phyloP scores from a whole-genome alignment of 1,140 invertebrate species.

The Monomorium pharaonis region DNA sequence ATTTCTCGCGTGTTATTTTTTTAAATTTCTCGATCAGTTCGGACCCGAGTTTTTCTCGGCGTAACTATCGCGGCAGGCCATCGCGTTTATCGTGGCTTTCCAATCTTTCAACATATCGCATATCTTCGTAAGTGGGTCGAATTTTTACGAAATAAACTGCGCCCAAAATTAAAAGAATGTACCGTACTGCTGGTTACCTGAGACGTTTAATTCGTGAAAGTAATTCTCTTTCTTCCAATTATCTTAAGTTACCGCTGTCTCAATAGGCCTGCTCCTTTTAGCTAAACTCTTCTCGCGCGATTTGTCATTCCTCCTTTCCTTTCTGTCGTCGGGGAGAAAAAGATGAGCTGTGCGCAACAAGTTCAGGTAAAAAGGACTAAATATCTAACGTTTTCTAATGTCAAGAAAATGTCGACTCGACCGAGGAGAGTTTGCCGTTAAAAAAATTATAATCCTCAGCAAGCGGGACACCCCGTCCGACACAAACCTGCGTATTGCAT shows the following conservation, averaged over 20 bases:
- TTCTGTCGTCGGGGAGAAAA: too few relatives aligned
- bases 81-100: background rate
- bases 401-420: background rate
- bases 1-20: background rate
- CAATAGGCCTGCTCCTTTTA: too few relatives aligned
- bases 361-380: too few relatives aligned
- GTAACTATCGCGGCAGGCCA: background rate
- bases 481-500: conserved; percentile 24
- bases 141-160: background rate
- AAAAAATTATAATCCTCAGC: background rate
- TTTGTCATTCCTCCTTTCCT: too few relatives aligned
- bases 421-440: background rate
- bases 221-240: background rate
- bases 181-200: background rate
- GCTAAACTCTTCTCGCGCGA: too few relatives aligned
- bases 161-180: background rate
- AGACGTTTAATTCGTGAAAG: background rate
- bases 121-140: background rate
- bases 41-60: background rate
- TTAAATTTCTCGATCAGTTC: background rate
- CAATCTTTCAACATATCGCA: background rate
- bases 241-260: background rate
- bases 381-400: too few relatives aligned
- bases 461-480: background rate
- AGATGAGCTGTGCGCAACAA: too few relatives aligned